Conservation (phyloP, 2,113 vertebrate genomes). For the Eudyptes chrysolophus region DNA sequence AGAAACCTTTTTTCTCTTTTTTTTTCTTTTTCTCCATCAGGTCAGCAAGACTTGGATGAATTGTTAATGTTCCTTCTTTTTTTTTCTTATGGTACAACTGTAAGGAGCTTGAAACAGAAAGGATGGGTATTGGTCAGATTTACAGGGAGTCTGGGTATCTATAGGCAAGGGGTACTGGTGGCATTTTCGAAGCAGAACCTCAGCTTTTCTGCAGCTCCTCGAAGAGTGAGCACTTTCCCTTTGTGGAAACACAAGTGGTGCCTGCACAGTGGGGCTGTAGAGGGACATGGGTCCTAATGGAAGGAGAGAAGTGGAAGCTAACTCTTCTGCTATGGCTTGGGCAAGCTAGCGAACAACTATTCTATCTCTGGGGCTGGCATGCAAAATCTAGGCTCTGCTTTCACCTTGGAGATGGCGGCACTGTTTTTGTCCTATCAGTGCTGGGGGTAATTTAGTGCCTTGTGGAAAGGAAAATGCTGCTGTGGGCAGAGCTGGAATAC, state of each 20-base stretch:
- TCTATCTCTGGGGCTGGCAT: neutral
- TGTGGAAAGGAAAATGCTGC: neutral
- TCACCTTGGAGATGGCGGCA: neutral
- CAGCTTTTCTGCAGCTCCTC: neutral
- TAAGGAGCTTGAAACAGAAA: neutral
- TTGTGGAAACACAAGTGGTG: neutral
- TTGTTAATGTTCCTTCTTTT: neutral
- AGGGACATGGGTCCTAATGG: neutral
- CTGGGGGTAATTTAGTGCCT: neutral
- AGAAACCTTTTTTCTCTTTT: neutral
- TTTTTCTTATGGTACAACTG: neutral
- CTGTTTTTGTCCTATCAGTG: neutral
- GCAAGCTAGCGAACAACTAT: neutral
- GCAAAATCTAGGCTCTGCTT: neutral
- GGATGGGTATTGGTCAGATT: neutral
- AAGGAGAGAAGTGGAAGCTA: neutral
- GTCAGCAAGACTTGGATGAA: neutral
- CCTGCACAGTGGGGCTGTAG: neutral
- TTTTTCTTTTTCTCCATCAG: neutral
- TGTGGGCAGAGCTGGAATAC: neutral
- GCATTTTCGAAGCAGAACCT: neutral
- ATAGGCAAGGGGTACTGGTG: neutral
- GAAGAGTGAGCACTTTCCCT: neutral
- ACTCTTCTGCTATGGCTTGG: neutral
- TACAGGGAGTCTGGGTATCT: neutral